phyloP scores from a whole-genome alignment of 2,113 vertebrate genomes.

The Misgurnus mizolepis region DNA sequence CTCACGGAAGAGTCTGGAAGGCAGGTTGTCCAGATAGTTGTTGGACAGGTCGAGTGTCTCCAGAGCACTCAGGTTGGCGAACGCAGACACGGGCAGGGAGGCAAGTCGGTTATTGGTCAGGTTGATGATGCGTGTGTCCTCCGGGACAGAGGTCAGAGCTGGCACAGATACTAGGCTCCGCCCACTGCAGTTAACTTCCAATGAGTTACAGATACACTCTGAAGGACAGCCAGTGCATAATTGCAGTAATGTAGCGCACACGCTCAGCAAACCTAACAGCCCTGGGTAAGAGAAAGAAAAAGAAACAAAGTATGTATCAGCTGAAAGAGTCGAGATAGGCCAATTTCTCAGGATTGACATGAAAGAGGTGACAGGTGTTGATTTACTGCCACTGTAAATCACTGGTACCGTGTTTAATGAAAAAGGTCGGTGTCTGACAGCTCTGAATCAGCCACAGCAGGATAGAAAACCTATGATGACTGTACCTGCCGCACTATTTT shows the following conservation, averaged over 20 bases:
- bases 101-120: slow-evolving; percentile 94
- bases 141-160: slow-evolving; percentile 82
- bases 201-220: slow-evolving; percentile 84
- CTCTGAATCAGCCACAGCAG: background rate
- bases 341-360: slow-evolving; percentile 1
- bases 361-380: slow-evolving; percentile 22
- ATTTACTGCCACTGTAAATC: slow-evolving; percentile 22
- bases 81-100: slow-evolving; percentile 79
- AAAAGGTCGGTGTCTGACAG: background rate
- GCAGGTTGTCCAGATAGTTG: slow-evolving; percentile 96
- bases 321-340: background rate
- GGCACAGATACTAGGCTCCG: slow-evolving; percentile 86
- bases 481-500: background rate
- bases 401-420: background rate
- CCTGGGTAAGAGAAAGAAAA: slow-evolving; percentile 66
- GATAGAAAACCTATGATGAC: slow-evolving; percentile 3
- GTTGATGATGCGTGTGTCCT: slow-evolving; percentile 84
- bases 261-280: slow-evolving; percentile 80
- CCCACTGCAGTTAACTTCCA: slow-evolving; percentile 89
- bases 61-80: slow-evolving; percentile 88
- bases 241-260: slow-evolving; percentile 70
- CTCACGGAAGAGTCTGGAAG: slow-evolving; percentile 83
- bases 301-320: background rate
- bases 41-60: slow-evolving; percentile 95
- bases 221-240: slow-evolving; percentile 82